phyloP scores from a whole-genome alignment of 2,888 invertebrate genomes.

The Holacanthella duospinosa region DNA sequence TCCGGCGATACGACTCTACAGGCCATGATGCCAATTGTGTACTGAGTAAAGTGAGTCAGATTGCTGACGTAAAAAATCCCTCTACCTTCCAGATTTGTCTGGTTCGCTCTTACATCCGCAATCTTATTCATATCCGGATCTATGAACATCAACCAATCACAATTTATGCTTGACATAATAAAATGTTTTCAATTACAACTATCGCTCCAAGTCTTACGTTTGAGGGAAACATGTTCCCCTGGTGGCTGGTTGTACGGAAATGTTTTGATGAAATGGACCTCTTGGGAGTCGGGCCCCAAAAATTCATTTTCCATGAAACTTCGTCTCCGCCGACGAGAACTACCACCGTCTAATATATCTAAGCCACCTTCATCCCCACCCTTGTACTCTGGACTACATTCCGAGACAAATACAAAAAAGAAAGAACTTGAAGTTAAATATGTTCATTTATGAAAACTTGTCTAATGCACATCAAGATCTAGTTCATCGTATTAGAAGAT shows the following conservation, averaged over 20 bases:
- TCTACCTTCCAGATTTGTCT: neutral
- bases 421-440: too few species aligned
- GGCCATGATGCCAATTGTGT: conserved; percentile 63
- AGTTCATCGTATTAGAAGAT: neutral
- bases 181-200: too few species aligned
- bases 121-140: neutral
- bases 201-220: neutral
- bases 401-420: too few species aligned
- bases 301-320: neutral
- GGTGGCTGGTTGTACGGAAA: neutral
- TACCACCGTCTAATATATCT: neutral
- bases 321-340: conserved; percentile 11
- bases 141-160: neutral
- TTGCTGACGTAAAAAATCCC: conserved; percentile 43
- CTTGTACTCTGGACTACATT: conserved; percentile 13
- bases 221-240: neutral
- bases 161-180: neutral
- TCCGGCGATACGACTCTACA: conserved; percentile 53
- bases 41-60: conserved; percentile 66
- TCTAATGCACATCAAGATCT: neutral
- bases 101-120: neutral
- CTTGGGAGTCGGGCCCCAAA: neutral
- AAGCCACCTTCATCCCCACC: neutral
- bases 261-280: neutral
- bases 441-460: too few species aligned